Conservation (phyloP, 2,888 invertebrate genomes). For the Hofmannophila pseudospretella region DNA sequence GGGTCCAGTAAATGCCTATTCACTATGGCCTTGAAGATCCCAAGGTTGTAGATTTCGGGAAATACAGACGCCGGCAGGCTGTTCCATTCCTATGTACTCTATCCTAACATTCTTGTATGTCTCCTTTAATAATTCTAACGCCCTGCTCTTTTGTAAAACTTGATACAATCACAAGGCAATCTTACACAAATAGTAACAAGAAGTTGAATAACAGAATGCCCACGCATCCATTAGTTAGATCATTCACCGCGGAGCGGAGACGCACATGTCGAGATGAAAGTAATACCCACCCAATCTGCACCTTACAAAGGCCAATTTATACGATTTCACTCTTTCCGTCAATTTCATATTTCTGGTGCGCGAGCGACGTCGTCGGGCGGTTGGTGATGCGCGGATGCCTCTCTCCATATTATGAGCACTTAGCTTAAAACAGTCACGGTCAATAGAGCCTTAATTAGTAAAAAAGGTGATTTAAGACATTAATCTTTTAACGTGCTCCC, state of each 20-base stretch:
- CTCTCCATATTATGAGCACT: background rate
- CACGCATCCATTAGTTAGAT: conserved; percentile 36
- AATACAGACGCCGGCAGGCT: no score
- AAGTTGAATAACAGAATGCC: no score
- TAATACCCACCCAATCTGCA: conserved; percentile 65
- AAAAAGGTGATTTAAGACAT: background rate
- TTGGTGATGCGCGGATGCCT: background rate
- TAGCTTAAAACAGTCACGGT: conserved; percentile 4
- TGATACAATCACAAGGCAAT: no score
- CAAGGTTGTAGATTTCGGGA: no score
- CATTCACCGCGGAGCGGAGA: conserved; percentile 39
- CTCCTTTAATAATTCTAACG: no score
- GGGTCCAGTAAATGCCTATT: no score
- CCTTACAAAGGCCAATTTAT: conserved; percentile 72
- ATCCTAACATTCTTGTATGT: no score
- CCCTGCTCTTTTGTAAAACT: no score
- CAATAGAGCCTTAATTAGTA: conserved; percentile 1
- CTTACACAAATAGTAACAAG: no score
- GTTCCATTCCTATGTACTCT: no score
- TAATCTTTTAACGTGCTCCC: no score
- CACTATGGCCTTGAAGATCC: no score
- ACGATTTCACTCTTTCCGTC: conserved; percentile 72
- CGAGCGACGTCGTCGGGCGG: conserved; percentile 12
- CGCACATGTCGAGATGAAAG: conserved; percentile 58
- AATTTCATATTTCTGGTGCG: conserved; percentile 59